These are phyloP conservation scores for Apeira syringaria DNA, from an alignment of 2,888 invertebrate species.

Conservation along the genomic window DNA sequence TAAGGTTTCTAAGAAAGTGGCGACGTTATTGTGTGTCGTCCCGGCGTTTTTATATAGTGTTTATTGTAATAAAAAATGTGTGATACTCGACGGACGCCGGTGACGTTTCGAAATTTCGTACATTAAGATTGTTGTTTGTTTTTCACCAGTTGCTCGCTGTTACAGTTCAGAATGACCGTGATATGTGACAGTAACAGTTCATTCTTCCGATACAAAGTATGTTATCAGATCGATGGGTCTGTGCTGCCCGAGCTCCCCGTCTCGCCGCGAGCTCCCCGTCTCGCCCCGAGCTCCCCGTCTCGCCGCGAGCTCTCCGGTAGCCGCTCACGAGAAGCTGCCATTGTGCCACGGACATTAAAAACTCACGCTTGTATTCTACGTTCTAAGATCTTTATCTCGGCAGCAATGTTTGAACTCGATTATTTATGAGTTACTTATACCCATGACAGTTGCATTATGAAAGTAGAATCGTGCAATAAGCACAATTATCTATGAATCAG, in stretches of 20 bases:
- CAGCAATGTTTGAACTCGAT: constrained; percentile 62
- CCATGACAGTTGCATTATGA: constrained; percentile 54
- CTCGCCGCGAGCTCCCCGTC: constrained; percentile 28
- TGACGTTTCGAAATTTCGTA: constrained; percentile 31
- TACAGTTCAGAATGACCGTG: constrained; percentile 13
- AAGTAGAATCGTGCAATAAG: constrained; percentile 43
- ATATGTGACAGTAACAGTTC: constrained; percentile 20
- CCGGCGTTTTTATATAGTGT: constrained; percentile 40
- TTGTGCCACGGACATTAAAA: constrained; percentile 37
- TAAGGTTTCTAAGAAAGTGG: constrained; percentile 64
- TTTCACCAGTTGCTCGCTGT: constrained; percentile 17
- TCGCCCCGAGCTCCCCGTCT: constrained; percentile 21
- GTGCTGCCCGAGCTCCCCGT: constrained; percentile 22
- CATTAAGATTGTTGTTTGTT: constrained; percentile 18
- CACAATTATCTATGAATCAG: constrained; percentile 39
- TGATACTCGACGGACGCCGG: constrained; percentile 42
- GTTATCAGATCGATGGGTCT: constrained; percentile 33
- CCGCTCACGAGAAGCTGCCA: constrained; percentile 45
- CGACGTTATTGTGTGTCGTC: constrained; percentile 42
- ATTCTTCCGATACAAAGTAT: constrained; percentile 25
- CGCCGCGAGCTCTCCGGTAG: constrained; percentile 33
- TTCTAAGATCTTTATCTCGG: constrained; percentile 53
- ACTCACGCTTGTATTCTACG: constrained; percentile 45
- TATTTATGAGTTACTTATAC: constrained; percentile 53
- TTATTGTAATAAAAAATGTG: constrained; percentile 41